These are phyloP conservation scores for Urocitellus parryii DNA, from an alignment of 2,113 vertebrate genomes.

Conservation along the genomic window DNA sequence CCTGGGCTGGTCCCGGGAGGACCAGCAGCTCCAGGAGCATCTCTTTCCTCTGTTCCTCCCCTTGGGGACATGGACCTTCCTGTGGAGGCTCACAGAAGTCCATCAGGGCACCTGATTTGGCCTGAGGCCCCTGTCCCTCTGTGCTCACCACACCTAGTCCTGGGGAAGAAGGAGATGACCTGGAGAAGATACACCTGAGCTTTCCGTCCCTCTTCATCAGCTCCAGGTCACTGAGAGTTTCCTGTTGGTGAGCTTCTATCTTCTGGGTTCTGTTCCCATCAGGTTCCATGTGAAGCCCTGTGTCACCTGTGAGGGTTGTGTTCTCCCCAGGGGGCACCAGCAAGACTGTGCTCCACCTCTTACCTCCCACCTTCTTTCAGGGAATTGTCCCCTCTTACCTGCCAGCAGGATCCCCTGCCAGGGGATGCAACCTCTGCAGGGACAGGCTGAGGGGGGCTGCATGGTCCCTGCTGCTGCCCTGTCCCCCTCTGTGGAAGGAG, in stretches of 20 bases:
- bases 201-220: background rate
- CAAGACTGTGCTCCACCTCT: too few relatives aligned
- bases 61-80: background rate
- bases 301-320: too few relatives aligned
- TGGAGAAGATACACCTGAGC: background rate
- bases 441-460: too few relatives aligned
- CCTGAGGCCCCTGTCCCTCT: background rate
- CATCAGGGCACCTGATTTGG: fast-evolving
- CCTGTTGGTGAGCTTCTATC: background rate
- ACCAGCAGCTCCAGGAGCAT: fast-evolving
- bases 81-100: background rate
- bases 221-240: background rate
- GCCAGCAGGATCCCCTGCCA: too few relatives aligned
- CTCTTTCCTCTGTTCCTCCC: background rate
- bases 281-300: background rate
- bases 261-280: background rate
- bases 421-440: too few relatives aligned
- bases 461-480: too few relatives aligned
- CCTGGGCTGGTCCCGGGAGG: too few relatives aligned
- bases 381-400: too few relatives aligned
- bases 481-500: too few relatives aligned
- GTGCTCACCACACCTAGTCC: fast-evolving
- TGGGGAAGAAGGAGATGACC: background rate
- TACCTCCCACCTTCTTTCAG: too few relatives aligned
- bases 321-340: too few relatives aligned